Evolutionary conservation across 2,797 vertebrate genomes (phyloP).

Genomic region (Arctocebus calabarensis): DNA sequence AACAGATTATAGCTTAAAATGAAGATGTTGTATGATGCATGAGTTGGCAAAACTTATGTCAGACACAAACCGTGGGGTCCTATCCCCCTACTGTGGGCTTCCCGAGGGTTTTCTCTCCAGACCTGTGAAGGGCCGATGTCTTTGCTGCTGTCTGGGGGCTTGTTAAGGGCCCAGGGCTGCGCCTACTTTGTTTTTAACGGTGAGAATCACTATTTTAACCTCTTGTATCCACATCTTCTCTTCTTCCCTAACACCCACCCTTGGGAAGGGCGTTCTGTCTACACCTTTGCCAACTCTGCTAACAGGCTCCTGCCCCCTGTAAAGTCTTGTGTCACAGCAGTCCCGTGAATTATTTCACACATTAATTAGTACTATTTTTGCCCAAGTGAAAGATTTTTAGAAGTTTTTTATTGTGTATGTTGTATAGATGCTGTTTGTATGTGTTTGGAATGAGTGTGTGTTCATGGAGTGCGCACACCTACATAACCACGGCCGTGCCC

Average conservation of each 20-base stretch:
- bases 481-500: rapidly evolving
- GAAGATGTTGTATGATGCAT: rapidly evolving
- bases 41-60: no score
- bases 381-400: rapidly evolving
- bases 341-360: rapidly evolving
- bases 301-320: not conserved
- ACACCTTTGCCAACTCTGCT: no score
- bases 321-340: rapidly evolving
- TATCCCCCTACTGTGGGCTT: rapidly evolving
- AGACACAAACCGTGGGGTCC: rapidly evolving
- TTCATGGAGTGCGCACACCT: rapidly evolving
- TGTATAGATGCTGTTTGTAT: not conserved
- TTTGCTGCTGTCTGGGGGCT: rapidly evolving
- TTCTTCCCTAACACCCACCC: no score
- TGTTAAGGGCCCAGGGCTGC: not conserved
- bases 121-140: no score
- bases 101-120: rapidly evolving
- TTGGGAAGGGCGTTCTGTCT: rapidly evolving
- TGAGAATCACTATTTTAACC: no score
- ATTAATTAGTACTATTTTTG: rapidly evolving
- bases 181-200: not conserved
- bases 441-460: rapidly evolving
- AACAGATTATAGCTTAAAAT: not conserved
- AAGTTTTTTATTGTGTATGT: not conserved
- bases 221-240: rapidly evolving